A percentile compares a stretch with the other conserved stretches of the same genome.
These are phyloP conservation scores for Biston stratarius DNA, from an alignment of 2,888 invertebrate species.

Conservation along the genomic window DNA sequence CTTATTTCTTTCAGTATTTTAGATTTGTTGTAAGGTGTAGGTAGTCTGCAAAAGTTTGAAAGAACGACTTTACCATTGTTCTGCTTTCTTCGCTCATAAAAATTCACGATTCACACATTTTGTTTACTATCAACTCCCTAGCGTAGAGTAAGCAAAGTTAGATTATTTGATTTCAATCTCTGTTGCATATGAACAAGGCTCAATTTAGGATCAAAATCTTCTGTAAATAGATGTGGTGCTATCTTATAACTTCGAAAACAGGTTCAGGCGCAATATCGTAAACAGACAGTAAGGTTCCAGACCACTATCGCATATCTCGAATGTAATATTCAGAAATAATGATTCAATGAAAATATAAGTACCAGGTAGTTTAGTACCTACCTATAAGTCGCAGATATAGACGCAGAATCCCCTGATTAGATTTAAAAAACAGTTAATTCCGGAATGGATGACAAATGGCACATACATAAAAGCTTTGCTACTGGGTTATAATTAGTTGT, in stretches of 20 bases:
- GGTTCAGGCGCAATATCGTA: conserved; percentile 31
- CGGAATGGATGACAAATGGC: no score
- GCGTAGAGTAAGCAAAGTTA: conserved; percentile 6
- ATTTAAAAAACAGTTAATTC: no score
- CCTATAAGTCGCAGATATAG: no score
- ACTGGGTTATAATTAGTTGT: no score
- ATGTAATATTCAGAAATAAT: neutral
- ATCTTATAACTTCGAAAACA: conserved; percentile 32
- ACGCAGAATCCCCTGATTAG: no score
- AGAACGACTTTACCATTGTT: conserved; percentile 7
- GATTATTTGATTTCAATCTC: conserved; percentile 3
- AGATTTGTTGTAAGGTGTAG: neutral
- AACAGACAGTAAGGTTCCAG: conserved; percentile 15
- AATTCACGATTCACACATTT: conserved; percentile 35
- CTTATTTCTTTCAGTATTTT: no score
- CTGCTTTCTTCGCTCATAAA: conserved; percentile 30
- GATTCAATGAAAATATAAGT: neutral
- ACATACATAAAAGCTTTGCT: no score
- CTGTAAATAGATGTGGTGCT: conserved; percentile 21
- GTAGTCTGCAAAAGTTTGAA: neutral
- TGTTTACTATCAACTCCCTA: conserved; percentile 23
- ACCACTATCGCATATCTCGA: neutral
- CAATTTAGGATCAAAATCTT: neutral
- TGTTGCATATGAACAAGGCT: conserved; percentile 3
- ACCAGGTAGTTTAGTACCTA: no score